phyloP scores from a whole-genome alignment of 2,797 vertebrate genomes.

The Girardinus metallicus region DNA sequence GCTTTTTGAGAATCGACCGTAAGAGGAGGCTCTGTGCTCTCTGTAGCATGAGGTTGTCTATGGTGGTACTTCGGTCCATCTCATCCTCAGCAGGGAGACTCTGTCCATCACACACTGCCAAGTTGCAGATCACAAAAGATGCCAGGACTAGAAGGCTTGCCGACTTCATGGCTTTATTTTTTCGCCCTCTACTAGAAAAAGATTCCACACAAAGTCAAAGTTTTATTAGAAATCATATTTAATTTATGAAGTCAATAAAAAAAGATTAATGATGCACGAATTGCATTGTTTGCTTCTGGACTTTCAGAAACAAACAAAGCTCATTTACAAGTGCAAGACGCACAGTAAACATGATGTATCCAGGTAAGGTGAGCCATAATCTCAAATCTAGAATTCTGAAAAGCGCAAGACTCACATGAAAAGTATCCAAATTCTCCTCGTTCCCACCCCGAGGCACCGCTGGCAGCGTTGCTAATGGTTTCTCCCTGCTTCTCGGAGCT shows the following conservation, averaged over 20 bases:
- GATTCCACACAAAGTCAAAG: background rate
- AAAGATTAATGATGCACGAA: background rate
- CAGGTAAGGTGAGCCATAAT: background rate
- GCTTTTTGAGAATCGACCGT: constrained; percentile 81
- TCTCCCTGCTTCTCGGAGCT: constrained; percentile 47
- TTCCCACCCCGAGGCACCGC: constrained; percentile 21
- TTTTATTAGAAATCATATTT: background rate
- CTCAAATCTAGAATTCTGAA: background rate
- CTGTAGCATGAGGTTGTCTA: constrained; percentile 82
- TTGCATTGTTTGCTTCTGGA: background rate
- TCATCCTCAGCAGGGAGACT: constrained; percentile 76
- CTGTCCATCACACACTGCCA: constrained; percentile 75
- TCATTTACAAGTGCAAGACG: background rate
- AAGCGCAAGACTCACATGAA: constrained; percentile 50
- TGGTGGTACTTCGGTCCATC: constrained; percentile 63
- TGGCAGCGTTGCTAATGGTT: constrained; percentile 13
- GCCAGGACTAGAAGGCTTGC: constrained; percentile 80
- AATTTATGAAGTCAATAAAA: background rate
- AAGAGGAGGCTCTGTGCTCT: constrained; percentile 82
- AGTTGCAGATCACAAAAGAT: constrained; percentile 75
- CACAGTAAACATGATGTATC: background rate
- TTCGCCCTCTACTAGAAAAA: background rate
- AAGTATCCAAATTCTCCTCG: constrained; percentile 34
- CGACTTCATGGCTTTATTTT: constrained; percentile 77
- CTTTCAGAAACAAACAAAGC: background rate